A percentile compares a stretch with the other conserved stretches of the same genome.
Evolutionary conservation across 2,888 invertebrate genomes (phyloP).

Genomic region (Chaetoderma sp.): DNA sequence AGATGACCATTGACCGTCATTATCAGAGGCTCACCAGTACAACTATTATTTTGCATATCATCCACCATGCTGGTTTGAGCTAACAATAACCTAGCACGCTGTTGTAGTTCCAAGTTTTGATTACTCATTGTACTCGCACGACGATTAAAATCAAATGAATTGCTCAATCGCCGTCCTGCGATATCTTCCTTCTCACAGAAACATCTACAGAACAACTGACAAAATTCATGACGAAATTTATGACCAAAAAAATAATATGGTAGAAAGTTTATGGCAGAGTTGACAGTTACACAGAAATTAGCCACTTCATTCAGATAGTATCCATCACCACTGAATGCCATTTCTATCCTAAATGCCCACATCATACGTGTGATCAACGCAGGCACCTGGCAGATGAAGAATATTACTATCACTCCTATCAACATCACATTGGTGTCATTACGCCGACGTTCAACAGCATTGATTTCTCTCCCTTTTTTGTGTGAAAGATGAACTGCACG

Average conservation of each 20-base stretch:
- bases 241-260: conserved; percentile 69
- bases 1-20: too few species aligned
- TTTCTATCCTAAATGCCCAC: conserved; percentile 57
- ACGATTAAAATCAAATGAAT: conserved; percentile 43
- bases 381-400: conserved; percentile 68
- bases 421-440: conserved; percentile 69
- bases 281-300: conserved; percentile 66
- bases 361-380: conserved; percentile 67
- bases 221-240: conserved; percentile 65
- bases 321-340: conserved; percentile 33
- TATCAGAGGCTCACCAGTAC: too few species aligned
- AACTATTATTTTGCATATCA: too few species aligned
- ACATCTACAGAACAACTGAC: conserved; percentile 61
- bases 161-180: conserved; percentile 46
- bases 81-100: too few species aligned
- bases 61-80: too few species aligned
- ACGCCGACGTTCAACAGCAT: conserved; percentile 62
- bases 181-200: conserved; percentile 51
- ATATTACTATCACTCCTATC: conserved; percentile 67
- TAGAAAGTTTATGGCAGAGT: conserved; percentile 69
- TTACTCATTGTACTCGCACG: neutral
- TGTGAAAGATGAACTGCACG: conserved; percentile 63
- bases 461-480: conserved; percentile 58
- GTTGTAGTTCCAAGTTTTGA: neutral
- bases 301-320: conserved; percentile 65